These are phyloP conservation scores for Erynnis tages DNA, from an alignment of 2,888 invertebrate species.

Conservation along the genomic window DNA sequence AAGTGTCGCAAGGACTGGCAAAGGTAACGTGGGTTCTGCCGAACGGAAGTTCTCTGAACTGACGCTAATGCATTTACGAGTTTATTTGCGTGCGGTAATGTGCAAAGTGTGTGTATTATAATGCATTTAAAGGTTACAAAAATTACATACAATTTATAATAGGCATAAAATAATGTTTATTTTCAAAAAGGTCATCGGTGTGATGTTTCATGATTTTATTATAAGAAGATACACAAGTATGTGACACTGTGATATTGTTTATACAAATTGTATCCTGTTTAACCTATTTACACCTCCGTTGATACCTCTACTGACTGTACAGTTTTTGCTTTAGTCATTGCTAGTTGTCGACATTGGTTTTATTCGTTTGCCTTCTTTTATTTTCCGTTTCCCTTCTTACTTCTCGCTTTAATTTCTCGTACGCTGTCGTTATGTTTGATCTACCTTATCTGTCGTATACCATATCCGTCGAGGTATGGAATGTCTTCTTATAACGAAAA, in stretches of 20 bases:
- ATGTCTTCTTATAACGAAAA: slow-evolving; percentile 52
- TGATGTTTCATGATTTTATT: slow-evolving; percentile 40
- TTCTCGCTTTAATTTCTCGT: slow-evolving; percentile 43
- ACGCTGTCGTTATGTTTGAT: slow-evolving; percentile 44
- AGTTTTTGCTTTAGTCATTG: slow-evolving; percentile 58
- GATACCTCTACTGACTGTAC: slow-evolving; percentile 25
- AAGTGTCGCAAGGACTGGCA: slow-evolving; percentile 48
- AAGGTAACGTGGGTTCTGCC: slow-evolving; percentile 24
- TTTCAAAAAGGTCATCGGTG: slow-evolving; percentile 5
- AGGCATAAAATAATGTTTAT: neutral
- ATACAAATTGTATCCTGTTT: slow-evolving; percentile 32
- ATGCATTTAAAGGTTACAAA: too few relatives aligned
- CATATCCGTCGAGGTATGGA: slow-evolving; percentile 45
- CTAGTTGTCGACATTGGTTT: slow-evolving; percentile 43
- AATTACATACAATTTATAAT: neutral
- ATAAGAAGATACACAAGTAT: slow-evolving; percentile 74
- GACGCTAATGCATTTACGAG: slow-evolving; percentile 63
- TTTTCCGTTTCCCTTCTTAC: slow-evolving; percentile 37
- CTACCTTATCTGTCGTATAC: too few relatives aligned
- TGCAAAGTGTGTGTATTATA: slow-evolving; percentile 31
- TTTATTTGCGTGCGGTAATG: slow-evolving; percentile 66
- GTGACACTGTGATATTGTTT: slow-evolving; percentile 45
- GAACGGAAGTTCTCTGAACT: neutral
- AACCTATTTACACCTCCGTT: slow-evolving; percentile 35
- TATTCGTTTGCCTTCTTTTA: slow-evolving; percentile 38